phyloP scores from a whole-genome alignment of 2,888 invertebrate genomes.

The Anorthoa munda region DNA sequence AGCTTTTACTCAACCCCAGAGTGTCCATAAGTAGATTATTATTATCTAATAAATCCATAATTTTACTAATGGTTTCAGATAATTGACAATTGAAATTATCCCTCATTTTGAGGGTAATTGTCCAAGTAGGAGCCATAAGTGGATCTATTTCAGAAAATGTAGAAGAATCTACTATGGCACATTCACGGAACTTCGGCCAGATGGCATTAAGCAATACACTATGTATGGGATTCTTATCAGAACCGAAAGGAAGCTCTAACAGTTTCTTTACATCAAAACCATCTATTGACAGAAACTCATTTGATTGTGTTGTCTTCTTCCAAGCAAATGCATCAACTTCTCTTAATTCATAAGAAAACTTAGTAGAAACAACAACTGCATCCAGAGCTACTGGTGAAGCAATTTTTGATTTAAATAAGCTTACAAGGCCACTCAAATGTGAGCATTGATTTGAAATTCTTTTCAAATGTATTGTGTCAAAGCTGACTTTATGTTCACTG shows the following conservation, averaged over 20 bases:
- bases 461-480: conserved; percentile 97
- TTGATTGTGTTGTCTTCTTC: conserved; percentile 89
- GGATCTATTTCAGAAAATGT: conserved; percentile 97
- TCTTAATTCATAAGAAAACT: conserved; percentile 94
- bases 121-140: conserved; percentile 94
- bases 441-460: conserved; percentile 95
- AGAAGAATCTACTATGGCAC: conserved; percentile 96
- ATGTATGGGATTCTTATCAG: conserved; percentile 95
- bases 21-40: conserved; percentile 86
- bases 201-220: conserved; percentile 95
- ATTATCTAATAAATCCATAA: conserved; percentile 92
- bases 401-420: conserved; percentile 97
- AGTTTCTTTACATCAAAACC: conserved; percentile 88
- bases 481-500: conserved; percentile 94
- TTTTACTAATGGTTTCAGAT: conserved; percentile 94
- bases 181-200: conserved; percentile 97
- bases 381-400: conserved; percentile 92
- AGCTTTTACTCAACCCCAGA: conserved; percentile 86
- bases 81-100: conserved; percentile 94
- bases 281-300: conserved; percentile 88
- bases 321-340: conserved; percentile 92
- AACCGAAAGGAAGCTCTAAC: conserved; percentile 95
- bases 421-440: conserved; percentile 95
- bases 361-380: conserved; percentile 93
- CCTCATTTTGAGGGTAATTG: conserved; percentile 92